These are phyloP conservation scores for Ictidomys tridecemlineatus DNA, from an alignment of 2,113 vertebrate genomes.

Conservation along the genomic window DNA sequence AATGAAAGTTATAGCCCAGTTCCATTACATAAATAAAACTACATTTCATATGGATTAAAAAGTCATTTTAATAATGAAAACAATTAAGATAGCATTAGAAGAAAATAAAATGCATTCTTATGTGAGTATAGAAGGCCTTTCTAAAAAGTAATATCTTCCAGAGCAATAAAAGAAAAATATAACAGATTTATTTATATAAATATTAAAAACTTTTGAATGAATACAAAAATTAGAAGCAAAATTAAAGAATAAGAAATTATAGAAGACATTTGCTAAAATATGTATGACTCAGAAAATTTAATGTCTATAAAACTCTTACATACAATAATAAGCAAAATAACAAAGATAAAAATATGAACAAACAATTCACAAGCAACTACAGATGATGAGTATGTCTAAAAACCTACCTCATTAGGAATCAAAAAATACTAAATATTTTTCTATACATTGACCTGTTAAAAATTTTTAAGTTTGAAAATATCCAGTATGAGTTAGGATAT, in stretches of 20 bases:
- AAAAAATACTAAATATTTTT: background rate
- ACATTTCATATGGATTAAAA: background rate
- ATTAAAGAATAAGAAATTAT: background rate
- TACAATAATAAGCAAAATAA: background rate
- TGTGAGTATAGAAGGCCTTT: background rate
- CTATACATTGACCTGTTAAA: background rate
- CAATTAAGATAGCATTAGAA: background rate
- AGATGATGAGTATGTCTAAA: background rate
- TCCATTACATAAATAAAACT: background rate
- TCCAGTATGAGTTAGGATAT: background rate
- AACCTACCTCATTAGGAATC: background rate
- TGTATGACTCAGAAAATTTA: background rate
- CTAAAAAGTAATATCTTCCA: background rate
- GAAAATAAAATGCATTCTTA: background rate
- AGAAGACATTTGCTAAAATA: background rate
- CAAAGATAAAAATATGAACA: background rate
- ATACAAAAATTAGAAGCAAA: conserved; percentile 27
- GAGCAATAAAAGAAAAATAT: background rate
- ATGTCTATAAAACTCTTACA: background rate
- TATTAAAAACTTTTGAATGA: background rate
- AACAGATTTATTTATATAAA: background rate
- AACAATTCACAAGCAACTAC: background rate
- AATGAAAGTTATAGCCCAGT: background rate
- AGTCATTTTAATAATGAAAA: conserved; percentile 36
- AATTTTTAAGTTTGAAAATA: background rate